These are phyloP conservation scores for Setophaga petechia DNA, from an alignment of 2,113 vertebrate genomes.

Conservation along the genomic window DNA sequence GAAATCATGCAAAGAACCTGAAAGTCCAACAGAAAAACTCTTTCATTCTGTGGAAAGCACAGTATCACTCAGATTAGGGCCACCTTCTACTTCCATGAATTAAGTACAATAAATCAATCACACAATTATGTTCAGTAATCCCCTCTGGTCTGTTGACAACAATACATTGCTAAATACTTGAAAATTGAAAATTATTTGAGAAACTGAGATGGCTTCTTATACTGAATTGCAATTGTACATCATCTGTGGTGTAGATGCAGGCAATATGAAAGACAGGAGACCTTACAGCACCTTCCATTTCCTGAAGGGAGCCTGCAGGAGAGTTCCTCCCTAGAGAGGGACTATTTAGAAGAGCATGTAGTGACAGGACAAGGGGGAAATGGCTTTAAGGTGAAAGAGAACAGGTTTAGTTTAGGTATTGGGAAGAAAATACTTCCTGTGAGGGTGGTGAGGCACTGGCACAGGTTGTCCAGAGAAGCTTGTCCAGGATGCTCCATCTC, in stretches of 20 bases:
- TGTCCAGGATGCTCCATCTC: not conserved
- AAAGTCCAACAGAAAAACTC: not conserved
- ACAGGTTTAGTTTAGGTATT: not conserved
- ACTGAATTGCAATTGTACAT: not conserved
- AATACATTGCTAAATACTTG: not conserved
- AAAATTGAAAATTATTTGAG: not conserved
- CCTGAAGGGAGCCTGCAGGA: not conserved
- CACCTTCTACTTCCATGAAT: not conserved
- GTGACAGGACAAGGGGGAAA: not conserved
- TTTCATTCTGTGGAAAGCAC: not conserved
- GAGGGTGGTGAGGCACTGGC: not conserved
- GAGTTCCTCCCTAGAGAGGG: not conserved
- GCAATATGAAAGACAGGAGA: not conserved
- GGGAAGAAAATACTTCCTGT: not conserved
- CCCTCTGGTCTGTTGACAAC: not conserved
- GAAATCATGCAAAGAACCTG: not conserved
- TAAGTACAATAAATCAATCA: not conserved
- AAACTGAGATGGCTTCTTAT: not conserved
- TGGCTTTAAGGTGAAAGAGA: not conserved
- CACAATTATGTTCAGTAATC: not conserved
- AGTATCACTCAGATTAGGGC: not conserved
- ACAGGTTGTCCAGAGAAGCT: not conserved
- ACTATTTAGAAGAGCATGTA: not conserved
- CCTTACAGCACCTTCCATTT: not conserved
- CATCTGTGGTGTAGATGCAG: not conserved